Conservation (phyloP, 2,888 invertebrate genomes). For the Polyommatus icarus region DNA sequence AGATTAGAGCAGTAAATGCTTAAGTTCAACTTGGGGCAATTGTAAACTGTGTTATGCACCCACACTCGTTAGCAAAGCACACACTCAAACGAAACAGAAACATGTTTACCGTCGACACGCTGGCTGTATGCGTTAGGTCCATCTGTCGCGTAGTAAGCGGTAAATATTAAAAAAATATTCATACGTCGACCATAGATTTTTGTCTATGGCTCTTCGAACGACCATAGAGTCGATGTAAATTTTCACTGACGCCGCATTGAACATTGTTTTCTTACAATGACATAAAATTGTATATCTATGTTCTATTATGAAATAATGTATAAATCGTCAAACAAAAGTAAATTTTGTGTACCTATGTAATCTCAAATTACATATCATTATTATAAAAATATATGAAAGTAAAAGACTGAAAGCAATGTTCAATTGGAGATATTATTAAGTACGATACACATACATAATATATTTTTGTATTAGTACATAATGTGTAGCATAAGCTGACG, state of each 20-base stretch:
- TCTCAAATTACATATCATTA: too few species aligned
- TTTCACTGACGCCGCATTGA: slow-evolving; percentile 1
- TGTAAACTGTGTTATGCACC: background rate
- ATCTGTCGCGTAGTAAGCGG: slow-evolving; percentile 74
- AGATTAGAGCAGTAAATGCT: background rate
- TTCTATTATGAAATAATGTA: background rate
- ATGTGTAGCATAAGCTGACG: slow-evolving; percentile 23
- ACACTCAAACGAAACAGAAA: slow-evolving; percentile 35
- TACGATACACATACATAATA: background rate
- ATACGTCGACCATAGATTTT: slow-evolving; percentile 47
- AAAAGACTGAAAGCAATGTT: slow-evolving; percentile 20
- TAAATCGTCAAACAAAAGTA: background rate
- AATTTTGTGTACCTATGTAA: background rate
- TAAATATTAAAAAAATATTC: slow-evolving; percentile 61
- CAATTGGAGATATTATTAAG: background rate
- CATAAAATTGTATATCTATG: background rate
- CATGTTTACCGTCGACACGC: slow-evolving; percentile 70
- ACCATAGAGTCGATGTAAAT: background rate
- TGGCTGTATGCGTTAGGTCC: slow-evolving; percentile 78
- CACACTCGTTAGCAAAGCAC: slow-evolving; percentile 32
- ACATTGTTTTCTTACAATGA: slow-evolving; percentile 12
- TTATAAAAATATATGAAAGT: too few species aligned
- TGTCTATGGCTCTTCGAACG: background rate
- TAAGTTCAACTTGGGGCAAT: background rate
- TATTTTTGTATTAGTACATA: background rate